Percentiles rank a stretch among this genome's conserved stretches.
Conservation (phyloP, 2,797 vertebrate species). For the Melanotaenia maccullochi region DNA sequence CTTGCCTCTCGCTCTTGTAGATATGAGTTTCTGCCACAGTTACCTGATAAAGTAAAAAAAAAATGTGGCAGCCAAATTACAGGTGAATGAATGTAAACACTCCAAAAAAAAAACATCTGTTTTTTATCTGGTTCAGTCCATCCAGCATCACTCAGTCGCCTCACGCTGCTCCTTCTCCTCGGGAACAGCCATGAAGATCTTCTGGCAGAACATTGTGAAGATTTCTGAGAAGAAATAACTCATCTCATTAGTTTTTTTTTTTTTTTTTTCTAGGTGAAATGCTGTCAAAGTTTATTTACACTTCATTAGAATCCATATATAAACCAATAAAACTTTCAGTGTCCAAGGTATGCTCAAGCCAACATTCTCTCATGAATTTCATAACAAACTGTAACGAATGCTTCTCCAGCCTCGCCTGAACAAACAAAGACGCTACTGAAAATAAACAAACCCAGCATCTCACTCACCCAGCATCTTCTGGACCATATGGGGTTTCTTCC, state of each 20-base stretch:
- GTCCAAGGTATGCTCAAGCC: slow-evolving; percentile 5
- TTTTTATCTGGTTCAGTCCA: slow-evolving; percentile 13
- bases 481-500: slow-evolving; percentile 81
- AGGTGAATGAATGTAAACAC: slow-evolving; percentile 55
- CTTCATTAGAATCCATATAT: not conserved
- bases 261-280: slow-evolving; percentile 17
- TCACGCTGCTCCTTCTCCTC: slow-evolving; percentile 69
- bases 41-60: slow-evolving; percentile 9
- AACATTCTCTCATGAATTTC: slow-evolving; percentile 38
- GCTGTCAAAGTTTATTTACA: slow-evolving; percentile 21
- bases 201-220: slow-evolving; percentile 85
- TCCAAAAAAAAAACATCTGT: slow-evolving; percentile 25
- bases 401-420: slow-evolving; percentile 28
- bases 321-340: slow-evolving; percentile 46
- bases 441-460: slow-evolving; percentile 23
- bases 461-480: slow-evolving; percentile 81
- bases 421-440: slow-evolving; percentile 33
- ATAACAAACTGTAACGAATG: slow-evolving; percentile 53
- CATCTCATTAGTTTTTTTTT: slow-evolving; percentile 24
- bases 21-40: slow-evolving; percentile 15
- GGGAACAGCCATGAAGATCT: slow-evolving; percentile 83
- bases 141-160: slow-evolving; percentile 49
- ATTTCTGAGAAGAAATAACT: slow-evolving; percentile 76
- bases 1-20: slow-evolving; percentile 3
- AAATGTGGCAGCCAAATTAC: slow-evolving; percentile 27